Percentiles rank a stretch among this genome's conserved stretches.
Conservation (phyloP, 2,113 vertebrate genomes). For the Pterocles burchelli region DNA sequence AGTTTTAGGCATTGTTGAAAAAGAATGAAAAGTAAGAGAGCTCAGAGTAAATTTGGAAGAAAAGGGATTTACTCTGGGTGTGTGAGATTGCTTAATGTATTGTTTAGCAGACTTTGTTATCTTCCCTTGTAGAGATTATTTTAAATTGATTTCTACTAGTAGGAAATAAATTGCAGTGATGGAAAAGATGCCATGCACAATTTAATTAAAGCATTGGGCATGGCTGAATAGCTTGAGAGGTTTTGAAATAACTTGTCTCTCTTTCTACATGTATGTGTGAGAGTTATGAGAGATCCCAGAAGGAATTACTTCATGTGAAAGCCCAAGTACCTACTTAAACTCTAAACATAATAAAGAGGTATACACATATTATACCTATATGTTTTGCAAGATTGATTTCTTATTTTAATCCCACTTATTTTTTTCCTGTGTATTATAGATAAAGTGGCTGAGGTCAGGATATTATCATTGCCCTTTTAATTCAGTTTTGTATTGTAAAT, state of each 20-base stretch:
- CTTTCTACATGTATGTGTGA: not conserved
- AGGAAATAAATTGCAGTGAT: not conserved
- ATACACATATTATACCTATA: not conserved
- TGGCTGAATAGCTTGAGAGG: not conserved
- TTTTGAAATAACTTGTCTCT: not conserved
- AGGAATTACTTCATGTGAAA: not conserved
- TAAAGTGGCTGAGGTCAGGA: no score
- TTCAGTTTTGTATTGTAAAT: not conserved
- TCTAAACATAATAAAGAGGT: not conserved
- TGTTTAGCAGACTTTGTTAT: not conserved
- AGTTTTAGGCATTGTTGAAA: not conserved
- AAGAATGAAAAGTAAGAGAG: not conserved
- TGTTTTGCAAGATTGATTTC: not conserved
- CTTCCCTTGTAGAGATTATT: not conserved
- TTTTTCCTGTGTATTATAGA: not conserved
- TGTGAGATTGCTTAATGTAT: not conserved
- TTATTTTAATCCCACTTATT: not conserved
- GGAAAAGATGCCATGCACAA: not conserved
- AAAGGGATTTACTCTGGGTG: not conserved
- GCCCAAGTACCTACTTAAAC: not conserved
- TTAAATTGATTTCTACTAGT: not conserved
- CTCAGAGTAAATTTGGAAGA: not conserved
- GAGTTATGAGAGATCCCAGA: not conserved
- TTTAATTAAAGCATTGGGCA: not conserved
- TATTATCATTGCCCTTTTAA: not conserved